phyloP scores from a whole-genome alignment of 1,140 invertebrate genomes.

The Lucilia cuprina region DNA sequence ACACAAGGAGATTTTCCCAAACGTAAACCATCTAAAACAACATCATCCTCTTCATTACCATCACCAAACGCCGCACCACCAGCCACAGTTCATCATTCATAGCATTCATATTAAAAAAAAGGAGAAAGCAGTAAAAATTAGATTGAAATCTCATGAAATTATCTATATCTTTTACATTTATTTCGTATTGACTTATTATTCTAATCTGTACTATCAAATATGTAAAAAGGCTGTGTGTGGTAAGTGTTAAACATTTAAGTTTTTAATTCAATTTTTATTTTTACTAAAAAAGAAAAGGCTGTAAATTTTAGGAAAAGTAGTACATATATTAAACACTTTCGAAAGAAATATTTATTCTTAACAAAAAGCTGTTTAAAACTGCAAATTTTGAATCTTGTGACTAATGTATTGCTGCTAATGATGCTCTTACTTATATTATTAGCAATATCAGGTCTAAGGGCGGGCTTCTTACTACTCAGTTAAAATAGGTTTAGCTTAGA shows the following conservation, averaged over 20 bases:
- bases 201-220: neutral
- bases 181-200: neutral
- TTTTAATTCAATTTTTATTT: neutral
- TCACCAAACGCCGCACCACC: neutral
- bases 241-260: neutral
- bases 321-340: no score
- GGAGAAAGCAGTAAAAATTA: neutral
- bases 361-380: no score
- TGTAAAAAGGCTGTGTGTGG: constrained; percentile 15
- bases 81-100: neutral
- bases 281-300: neutral
- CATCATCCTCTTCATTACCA: neutral
- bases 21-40: constrained; percentile 11
- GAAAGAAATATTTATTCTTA: no score
- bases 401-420: no score
- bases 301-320: neutral
- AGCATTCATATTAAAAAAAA: constrained; percentile 19
- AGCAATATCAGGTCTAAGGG: no score
- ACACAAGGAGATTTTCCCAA: neutral
- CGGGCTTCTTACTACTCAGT: no score
- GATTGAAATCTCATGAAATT: neutral
- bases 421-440: no score
- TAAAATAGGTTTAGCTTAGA: no score
- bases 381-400: no score
- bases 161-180: neutral